phyloP scores from a whole-genome alignment of 2,113 vertebrate species.

The Herpailurus yagouaroundi region DNA sequence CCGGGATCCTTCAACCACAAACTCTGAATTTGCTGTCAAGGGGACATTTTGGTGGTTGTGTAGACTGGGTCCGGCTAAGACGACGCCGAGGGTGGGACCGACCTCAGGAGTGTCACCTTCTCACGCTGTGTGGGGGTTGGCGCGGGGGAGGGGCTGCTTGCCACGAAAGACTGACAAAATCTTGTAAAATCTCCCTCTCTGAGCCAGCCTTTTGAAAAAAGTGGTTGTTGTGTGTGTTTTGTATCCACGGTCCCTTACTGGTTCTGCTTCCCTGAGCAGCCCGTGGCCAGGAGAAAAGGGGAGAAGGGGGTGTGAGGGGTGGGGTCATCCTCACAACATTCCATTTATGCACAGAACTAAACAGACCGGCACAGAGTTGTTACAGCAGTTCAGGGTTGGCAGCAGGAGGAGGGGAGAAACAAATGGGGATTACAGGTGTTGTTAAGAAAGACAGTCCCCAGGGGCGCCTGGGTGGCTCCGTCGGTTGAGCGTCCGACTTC shows the following conservation, averaged over 20 bases:
- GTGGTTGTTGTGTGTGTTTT: neutral
- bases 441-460: conserved; percentile 48
- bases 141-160: neutral
- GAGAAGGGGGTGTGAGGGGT: neutral
- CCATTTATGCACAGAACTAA: conserved; percentile 75
- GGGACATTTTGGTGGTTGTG: neutral
- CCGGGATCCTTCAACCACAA: neutral
- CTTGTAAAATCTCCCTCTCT: neutral
- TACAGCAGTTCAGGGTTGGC: conserved; percentile 63
- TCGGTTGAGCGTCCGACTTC: too few relatives aligned
- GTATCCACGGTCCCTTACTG: conserved; percentile 68
- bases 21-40: neutral
- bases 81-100: neutral
- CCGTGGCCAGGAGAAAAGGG: neutral
- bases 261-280: conserved; percentile 57
- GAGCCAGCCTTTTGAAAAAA: neutral
- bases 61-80: neutral
- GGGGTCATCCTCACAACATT: conserved; percentile 64
- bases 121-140: rapidly evolving
- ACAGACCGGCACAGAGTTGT: conserved; percentile 72
- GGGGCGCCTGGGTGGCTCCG: too few relatives aligned
- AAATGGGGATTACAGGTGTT: neutral
- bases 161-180: neutral
- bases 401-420: neutral
- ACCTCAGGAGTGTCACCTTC: neutral